Evolutionary conservation across 2,797 vertebrate genomes (phyloP).

Genomic region (Rhincodon typus): DNA sequence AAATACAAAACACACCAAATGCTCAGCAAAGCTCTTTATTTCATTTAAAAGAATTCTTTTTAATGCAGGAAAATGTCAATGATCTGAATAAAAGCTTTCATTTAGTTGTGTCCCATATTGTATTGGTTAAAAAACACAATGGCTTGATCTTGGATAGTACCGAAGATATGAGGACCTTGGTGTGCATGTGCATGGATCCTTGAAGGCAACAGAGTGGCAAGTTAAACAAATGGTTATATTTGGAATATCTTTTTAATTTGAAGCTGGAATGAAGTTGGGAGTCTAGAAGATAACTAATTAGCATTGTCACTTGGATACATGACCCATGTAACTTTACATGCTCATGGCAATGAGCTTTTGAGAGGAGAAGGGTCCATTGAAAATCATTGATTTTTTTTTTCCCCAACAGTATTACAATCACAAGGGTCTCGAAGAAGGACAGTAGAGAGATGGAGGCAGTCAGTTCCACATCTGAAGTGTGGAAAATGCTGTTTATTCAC

Average conservation of each 20-base stretch:
- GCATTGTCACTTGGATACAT: neutral
- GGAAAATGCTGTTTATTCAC: neutral
- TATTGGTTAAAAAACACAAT: neutral
- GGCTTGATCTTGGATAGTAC: too few species aligned
- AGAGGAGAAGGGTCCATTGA: neutral
- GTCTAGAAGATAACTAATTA: neutral
- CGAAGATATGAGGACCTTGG: too few species aligned
- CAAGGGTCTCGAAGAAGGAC: neutral
- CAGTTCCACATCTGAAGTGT: neutral
- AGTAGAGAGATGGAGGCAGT: neutral
- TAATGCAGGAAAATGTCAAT: neutral
- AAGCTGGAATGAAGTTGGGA: neutral
- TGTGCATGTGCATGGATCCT: too few species aligned
- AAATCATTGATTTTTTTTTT: neutral
- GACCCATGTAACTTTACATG: neutral
- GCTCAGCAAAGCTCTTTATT: neutral
- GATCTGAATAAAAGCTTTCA: too few species aligned
- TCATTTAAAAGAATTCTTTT: neutral
- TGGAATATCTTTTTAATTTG: too few species aligned
- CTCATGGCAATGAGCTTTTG: neutral
- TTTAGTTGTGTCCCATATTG: neutral
- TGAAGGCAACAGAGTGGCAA: too few species aligned
- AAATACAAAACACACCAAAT: neutral
- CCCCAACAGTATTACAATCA: too few species aligned
- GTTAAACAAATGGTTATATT: too few species aligned